These are phyloP conservation scores for Sturmia bella DNA, from an alignment of 2,888 invertebrate genomes.

Conservation along the genomic window DNA sequence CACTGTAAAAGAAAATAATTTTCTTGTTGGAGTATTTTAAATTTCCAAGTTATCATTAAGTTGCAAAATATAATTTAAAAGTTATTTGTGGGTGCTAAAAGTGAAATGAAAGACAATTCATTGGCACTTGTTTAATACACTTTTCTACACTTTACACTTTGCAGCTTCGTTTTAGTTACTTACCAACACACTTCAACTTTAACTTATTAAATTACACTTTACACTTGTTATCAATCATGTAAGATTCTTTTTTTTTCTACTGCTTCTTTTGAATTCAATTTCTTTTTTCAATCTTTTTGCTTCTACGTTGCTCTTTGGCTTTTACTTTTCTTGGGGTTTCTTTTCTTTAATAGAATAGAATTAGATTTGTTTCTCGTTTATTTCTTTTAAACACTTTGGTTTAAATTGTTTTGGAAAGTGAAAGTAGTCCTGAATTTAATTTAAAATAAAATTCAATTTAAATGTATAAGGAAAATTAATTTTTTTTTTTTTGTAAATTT, in stretches of 20 bases:
- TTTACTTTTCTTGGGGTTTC: slow-evolving; percentile 22
- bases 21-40: slow-evolving; percentile 20
- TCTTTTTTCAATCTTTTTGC: slow-evolving; percentile 13
- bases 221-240: slow-evolving; percentile 63
- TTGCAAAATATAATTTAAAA: not conserved
- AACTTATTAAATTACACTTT: slow-evolving; percentile 69
- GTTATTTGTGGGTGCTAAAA: slow-evolving; percentile 1
- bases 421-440: slow-evolving; percentile 47
- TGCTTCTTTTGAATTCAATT: slow-evolving; percentile 27
- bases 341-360: slow-evolving; percentile 24
- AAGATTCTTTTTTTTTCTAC: slow-evolving; percentile 31
- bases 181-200: slow-evolving; percentile 61
- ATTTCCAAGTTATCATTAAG: slow-evolving; percentile 15
- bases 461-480: slow-evolving; percentile 16
- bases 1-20: not conserved
- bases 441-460: slow-evolving; percentile 37
- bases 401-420: slow-evolving; percentile 45
- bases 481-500: not conserved
- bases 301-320: not conserved
- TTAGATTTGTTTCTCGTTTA: slow-evolving; percentile 40
- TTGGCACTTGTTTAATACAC: slow-evolving; percentile 62
- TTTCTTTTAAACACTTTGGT: slow-evolving; percentile 28
- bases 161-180: slow-evolving; percentile 23
- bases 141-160: not conserved
- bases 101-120: slow-evolving; percentile 39